Evolutionary conservation across 2,888 invertebrate genomes (phyloP).

Genomic region (Tipula lateralis): DNA sequence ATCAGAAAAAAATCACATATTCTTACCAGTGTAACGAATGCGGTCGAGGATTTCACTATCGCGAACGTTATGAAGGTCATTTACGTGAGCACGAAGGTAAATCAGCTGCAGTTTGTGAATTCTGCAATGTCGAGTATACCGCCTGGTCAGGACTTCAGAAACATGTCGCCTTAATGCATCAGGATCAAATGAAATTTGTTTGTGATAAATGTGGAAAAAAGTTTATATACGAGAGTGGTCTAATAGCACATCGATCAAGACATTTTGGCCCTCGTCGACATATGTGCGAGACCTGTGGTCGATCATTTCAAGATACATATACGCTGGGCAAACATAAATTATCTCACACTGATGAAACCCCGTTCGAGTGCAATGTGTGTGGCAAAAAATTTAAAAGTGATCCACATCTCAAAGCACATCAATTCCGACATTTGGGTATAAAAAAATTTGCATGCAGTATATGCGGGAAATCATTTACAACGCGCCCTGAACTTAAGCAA

Average conservation of each 20-base stretch:
- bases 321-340: neutral
- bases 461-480: neutral
- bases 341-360: conserved; percentile 5
- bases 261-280: neutral
- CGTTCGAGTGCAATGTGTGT: neutral
- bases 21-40: neutral
- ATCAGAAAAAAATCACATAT: neutral
- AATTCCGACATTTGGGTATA: conserved; percentile 25
- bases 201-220: conserved; percentile 25
- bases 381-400: conserved; percentile 25
- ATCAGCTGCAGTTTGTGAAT: conserved; percentile 27
- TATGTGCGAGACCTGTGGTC: conserved; percentile 20
- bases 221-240: conserved; percentile 27
- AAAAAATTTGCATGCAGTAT: neutral
- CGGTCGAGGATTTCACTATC: neutral
- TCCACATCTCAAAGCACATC: neutral
- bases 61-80: conserved; percentile 27
- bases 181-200: conserved; percentile 28
- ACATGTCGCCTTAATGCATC: neutral
- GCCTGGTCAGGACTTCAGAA: conserved; percentile 20
- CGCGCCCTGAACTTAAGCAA: neutral
- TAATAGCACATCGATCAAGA: neutral
- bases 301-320: neutral
- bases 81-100: conserved; percentile 28
- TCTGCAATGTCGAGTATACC: neutral